Base-by-base conservation (phyloP, 2,113 vertebrate species). In the Menura novaehollandiae region DNA sequence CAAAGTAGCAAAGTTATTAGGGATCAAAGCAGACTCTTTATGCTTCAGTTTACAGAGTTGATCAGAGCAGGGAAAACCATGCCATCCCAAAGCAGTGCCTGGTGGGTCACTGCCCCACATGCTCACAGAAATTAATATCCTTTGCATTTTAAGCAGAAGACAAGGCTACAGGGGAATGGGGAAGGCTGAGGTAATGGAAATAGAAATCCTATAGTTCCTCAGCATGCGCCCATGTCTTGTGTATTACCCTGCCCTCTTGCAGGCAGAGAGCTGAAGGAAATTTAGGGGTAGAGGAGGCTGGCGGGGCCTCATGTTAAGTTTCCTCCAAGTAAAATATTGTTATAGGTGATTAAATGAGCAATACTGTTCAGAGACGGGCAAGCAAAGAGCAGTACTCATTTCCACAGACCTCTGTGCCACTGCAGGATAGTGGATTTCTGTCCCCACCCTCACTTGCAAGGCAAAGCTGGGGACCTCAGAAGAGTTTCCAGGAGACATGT, bases 151-250 rank as follows among this genome's bases (percentile, higher is more conserved):
- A 80, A 87, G 68, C 72, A 88, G 72, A 53, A 92, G 43, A 74
- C 33, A 90, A 93, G 16, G 86, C 86, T 78, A 28, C 0, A 1
- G 85, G 81, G 56, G 41, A 91, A 64, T 32, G 20, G 73, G 46
- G 58, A 92, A 69, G 49, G 81, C 35, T 95, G 94, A 95, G 58
- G 93, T 88, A 95, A 96, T 88, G 95, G 94, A 91, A 92, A 85
- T 19, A 64, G 66, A 92, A 94, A 86, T 60, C 30, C 60, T 78
- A 4, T 53, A 43, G 37, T 28, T 91, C 44, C 60, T 89, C 73
- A 52, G 60, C 10, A 5, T 41, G 75, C 1, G 0, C 33, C 83
- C 52, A 18, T 87, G 71, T 37, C 37, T 37, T 58, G 18, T 32
- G 30, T 73, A 52, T 63, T 79, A 85, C 53, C n/a, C 62, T 88